Evolutionary conservation across 2,888 invertebrate species (phyloP).

Genomic region (Pomacea canaliculata): DNA sequence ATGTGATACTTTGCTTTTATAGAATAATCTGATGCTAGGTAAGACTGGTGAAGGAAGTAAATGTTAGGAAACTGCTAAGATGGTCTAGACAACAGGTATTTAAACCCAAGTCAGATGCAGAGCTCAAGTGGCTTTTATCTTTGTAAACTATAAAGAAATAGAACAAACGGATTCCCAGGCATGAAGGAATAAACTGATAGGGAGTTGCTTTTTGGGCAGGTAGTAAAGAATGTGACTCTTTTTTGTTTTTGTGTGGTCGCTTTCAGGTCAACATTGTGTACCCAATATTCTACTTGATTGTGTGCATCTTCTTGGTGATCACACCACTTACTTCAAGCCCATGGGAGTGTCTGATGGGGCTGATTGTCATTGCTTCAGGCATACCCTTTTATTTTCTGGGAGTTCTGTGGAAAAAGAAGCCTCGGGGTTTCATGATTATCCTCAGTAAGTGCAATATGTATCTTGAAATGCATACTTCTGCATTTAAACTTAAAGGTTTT

Average conservation of each 20-base stretch:
- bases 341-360: conserved; percentile 63
- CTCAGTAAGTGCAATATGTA: neutral
- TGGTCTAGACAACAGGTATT: too few relatives aligned
- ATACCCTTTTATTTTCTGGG: conserved; percentile 84
- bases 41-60: too few relatives aligned
- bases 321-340: conserved; percentile 63
- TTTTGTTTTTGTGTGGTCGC: conserved; percentile 1
- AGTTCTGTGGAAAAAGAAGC: conserved; percentile 69
- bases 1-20: too few relatives aligned
- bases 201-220: neutral
- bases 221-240: neutral
- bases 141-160: too few relatives aligned
- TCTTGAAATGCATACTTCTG: too few relatives aligned
- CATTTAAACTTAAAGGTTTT: too few relatives aligned
- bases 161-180: too few relatives aligned
- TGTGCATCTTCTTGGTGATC: conserved; percentile 62
- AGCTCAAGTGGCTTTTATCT: too few relatives aligned
- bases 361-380: conserved; percentile 61
- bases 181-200: neutral
- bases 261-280: conserved; percentile 62
- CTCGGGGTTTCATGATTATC: conserved; percentile 41
- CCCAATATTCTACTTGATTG: conserved; percentile 64
- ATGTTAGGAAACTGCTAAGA: too few relatives aligned
- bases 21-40: too few relatives aligned
- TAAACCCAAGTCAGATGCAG: too few relatives aligned